Percentiles rank a stretch among this genome's conserved stretches.
Evolutionary conservation across 2,888 invertebrate species (phyloP).

Genomic region (Callimorpha dominula): DNA sequence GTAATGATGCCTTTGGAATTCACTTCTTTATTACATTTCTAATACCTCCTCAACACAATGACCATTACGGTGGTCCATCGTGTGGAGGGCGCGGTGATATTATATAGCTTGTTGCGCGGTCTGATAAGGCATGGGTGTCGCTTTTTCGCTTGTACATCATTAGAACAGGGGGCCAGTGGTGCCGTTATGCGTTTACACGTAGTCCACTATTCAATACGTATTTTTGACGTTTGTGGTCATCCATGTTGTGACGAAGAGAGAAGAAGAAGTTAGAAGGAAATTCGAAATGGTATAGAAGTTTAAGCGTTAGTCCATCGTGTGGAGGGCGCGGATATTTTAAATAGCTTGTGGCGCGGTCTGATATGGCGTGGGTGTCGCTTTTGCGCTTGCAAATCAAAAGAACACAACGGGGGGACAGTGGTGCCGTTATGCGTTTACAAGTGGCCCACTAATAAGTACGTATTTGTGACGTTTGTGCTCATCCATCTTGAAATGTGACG

Average conservation of each 20-base stretch:
- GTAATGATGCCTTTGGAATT: background rate
- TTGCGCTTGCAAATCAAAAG: background rate
- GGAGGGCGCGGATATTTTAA: background rate
- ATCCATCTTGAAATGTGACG: background rate
- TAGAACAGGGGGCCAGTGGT: background rate
- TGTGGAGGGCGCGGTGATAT: background rate
- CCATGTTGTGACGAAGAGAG: background rate
- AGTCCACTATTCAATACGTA: background rate
- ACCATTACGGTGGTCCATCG: background rate
- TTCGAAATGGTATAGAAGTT: background rate
- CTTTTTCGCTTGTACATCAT: background rate
- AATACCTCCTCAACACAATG: background rate
- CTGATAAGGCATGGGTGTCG: background rate
- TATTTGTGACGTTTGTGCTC: background rate
- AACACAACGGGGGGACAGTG: background rate
- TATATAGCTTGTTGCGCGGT: background rate
- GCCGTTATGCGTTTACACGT: background rate
- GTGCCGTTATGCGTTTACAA: background rate
- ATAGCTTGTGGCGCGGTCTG: background rate
- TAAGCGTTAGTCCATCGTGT: background rate
- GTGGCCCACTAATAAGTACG: background rate
- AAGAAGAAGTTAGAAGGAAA: background rate
- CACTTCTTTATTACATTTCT: background rate
- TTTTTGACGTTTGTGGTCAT: background rate
- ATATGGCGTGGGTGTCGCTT: background rate